phyloP scores from a whole-genome alignment of 2,797 vertebrate genomes.

The Galago senegalensis region DNA sequence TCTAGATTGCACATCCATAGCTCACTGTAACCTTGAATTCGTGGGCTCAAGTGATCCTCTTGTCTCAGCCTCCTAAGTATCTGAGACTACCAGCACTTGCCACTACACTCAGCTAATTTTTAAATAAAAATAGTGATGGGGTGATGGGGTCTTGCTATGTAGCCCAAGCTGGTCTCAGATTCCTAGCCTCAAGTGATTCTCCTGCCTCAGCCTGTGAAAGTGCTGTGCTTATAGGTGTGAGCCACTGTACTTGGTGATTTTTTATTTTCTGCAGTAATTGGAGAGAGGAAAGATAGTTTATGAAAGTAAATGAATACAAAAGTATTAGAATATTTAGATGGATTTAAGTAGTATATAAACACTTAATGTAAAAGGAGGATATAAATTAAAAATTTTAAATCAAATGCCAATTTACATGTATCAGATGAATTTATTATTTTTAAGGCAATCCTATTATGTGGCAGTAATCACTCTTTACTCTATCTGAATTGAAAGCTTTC shows the following conservation, averaged over 20 bases:
- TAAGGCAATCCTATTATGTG: neutral
- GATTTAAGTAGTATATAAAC: conserved; percentile 24
- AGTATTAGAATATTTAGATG: neutral
- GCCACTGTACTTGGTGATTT: neutral
- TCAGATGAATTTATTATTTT: conserved; percentile 33
- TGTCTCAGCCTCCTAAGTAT: no score
- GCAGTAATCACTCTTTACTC: neutral
- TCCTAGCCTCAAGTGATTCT: neutral
- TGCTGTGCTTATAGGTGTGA: neutral
- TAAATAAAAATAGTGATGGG: neutral
- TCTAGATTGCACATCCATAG: neutral
- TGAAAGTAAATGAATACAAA: conserved; percentile 31
- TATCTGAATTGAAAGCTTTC: neutral
- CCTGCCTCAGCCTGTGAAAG: neutral
- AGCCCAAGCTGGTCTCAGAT: neutral
- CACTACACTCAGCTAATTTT: neutral
- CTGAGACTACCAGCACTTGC: no score
- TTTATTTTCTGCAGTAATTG: neutral
- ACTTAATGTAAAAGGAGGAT: neutral
- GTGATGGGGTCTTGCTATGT: neutral
- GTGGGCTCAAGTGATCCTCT: no score
- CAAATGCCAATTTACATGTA: neutral
- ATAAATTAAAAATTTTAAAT: conserved; percentile 34
- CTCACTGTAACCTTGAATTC: no score
- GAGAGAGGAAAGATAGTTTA: conserved; percentile 1